phyloP scores from a whole-genome alignment of 1,140 invertebrate genomes.

The Ips nitidus region DNA sequence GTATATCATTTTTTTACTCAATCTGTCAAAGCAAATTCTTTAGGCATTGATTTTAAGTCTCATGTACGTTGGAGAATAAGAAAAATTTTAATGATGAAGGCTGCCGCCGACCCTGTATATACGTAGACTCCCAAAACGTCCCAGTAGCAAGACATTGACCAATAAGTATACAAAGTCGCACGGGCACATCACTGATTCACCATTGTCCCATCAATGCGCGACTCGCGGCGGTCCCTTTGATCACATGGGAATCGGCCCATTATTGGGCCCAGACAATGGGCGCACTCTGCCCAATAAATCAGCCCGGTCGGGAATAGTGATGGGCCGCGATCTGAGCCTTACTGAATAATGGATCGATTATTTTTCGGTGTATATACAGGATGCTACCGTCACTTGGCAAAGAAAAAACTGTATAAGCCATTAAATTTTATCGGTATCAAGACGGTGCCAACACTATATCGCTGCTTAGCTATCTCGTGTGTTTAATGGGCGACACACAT shows the following conservation, averaged over 20 bases:
- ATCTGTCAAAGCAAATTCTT: neutral
- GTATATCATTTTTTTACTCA: no score
- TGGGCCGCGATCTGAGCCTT: constrained; percentile 22
- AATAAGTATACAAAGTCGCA: constrained; percentile 31
- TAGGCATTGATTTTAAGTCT: constrained; percentile 1
- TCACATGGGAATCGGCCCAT: constrained; percentile 28
- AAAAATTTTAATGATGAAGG: neutral
- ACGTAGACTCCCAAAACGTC: constrained; percentile 8
- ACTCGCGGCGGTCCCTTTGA: constrained; percentile 23
- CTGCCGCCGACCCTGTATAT: neutral
- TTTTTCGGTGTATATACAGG: constrained; percentile 25
- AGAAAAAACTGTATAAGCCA: neutral
- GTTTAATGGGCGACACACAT: no score
- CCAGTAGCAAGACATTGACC: constrained; percentile 25
- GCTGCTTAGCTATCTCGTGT: neutral
- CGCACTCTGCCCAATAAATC: constrained; percentile 28
- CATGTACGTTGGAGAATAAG: neutral
- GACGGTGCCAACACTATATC: no score
- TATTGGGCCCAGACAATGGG: constrained; percentile 29
- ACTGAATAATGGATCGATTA: constrained; percentile 30
- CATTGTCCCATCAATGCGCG: constrained; percentile 26
- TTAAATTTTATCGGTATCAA: no score
- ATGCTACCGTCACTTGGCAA: constrained; percentile 6
- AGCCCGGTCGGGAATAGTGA: constrained; percentile 20
- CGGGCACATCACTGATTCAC: constrained; percentile 27